Evolutionary conservation across 2,888 invertebrate genomes (phyloP), one percentile per base, ranked within the genome.

Genomic region (Drosophila trichaetosa): DNA sequence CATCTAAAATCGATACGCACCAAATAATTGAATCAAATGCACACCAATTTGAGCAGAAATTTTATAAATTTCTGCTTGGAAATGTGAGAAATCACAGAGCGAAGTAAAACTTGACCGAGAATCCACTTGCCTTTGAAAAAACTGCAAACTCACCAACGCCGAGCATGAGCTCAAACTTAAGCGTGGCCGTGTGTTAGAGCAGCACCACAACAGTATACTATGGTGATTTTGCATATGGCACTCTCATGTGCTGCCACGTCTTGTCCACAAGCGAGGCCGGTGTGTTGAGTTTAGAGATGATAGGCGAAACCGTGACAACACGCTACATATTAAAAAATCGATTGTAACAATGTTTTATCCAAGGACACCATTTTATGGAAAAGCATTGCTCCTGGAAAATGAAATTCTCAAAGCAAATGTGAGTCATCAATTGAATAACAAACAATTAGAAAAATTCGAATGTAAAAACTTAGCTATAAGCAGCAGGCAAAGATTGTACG

Each of bases 321-420:
- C 53, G 63, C 60, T 31, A 33, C 4, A 31, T 49, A 56, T 59
- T 40, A 24, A 33, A 69, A 79, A 69, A 79, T 79, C 79, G 75
- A 77, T 77, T 69, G 66, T 24, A 33, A 51, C 8, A 13, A 92
- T 93, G 93, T 91, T 89, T 84, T 92, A 93, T 87, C 92, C 92
- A 62, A 91, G 91, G 83, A 89, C 92, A 80, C 93, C 93, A 81
- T 93, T 93, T 85, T 54, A 87, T 54, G 88, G 87, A 40, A 90
- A 91, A 42, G 80, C 65, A 81, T 82, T 90, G 69, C 86, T 85
- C 61, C 79, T 93, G 69, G 93, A 93, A 88, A 90, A 85, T 74
- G 91, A 92, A 87, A 80, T 93, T 52, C 84, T 92, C 13, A 90
- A 91, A 83, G 82, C 91, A 79, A 92, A 93, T 89, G 93, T 93